Conservation (phyloP, 2,797 vertebrate species). For the Artibeus lituratus region DNA sequence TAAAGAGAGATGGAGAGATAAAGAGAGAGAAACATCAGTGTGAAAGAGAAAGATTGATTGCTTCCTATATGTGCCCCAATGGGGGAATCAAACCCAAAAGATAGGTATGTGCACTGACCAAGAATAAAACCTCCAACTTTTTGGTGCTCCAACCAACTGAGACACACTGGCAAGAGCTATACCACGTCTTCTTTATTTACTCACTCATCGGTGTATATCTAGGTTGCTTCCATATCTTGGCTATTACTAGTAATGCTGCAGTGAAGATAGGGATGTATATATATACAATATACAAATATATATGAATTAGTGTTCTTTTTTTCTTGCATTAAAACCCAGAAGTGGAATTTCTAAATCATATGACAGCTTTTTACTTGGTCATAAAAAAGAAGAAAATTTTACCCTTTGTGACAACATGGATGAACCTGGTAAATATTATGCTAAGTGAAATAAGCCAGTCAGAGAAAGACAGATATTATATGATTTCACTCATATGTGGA, state of each 20-base stretch:
- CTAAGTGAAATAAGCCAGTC: background rate
- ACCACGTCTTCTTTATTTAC: background rate
- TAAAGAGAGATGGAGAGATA: too few relatives aligned
- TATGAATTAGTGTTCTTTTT: background rate
- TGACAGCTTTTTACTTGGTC: background rate
- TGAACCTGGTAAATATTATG: background rate
- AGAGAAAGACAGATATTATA: background rate
- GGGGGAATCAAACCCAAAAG: too few relatives aligned
- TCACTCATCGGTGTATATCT: background rate
- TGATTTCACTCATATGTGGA: background rate
- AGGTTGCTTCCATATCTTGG: background rate
- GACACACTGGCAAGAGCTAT: background rate
- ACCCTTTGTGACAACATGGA: background rate
- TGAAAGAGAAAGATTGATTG: too few relatives aligned
- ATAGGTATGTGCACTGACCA: too few relatives aligned
- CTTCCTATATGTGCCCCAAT: too few relatives aligned
- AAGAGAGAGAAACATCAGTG: too few relatives aligned
- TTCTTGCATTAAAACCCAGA: background rate
- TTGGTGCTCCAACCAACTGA: background rate
- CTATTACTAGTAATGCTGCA: background rate
- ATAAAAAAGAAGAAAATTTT: background rate
- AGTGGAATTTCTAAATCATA: background rate
- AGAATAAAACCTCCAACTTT: background rate
- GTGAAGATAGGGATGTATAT: background rate
- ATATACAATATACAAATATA: background rate